Conservation (phyloP, 1,140 invertebrate species). For the Parasteatoda tepidariorum region DNA sequence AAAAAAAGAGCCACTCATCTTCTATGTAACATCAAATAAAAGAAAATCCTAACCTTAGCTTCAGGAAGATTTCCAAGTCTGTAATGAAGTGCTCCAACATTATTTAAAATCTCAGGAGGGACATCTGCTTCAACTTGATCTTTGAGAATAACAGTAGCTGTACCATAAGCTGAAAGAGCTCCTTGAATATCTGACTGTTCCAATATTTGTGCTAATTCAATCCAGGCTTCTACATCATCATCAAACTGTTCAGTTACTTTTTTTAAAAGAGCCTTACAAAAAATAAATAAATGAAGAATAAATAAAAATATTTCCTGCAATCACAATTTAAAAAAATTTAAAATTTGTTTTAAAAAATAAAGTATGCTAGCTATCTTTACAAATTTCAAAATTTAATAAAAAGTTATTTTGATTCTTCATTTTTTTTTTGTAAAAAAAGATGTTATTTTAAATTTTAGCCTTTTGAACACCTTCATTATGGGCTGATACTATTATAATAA, state of each 20-base stretch:
- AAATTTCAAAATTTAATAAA: too few species aligned
- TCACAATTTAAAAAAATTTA: too few species aligned
- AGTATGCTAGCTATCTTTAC: too few species aligned
- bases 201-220: constrained; percentile 97
- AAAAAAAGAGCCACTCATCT: background rate
- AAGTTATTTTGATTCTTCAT: too few species aligned
- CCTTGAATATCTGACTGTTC: constrained; percentile 92
- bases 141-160: constrained; percentile 90
- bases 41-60: constrained; percentile 73
- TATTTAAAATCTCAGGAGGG: constrained; percentile 98
- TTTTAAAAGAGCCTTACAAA: constrained; percentile 66
- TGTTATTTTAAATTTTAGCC: too few species aligned
- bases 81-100: constrained; percentile 95
- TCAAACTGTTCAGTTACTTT: constrained; percentile 95
- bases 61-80: constrained; percentile 84
- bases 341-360: too few species aligned
- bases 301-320: too few species aligned
- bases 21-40: background rate
- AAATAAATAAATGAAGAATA: constrained; percentile 47
- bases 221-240: constrained; percentile 99
- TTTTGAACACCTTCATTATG: too few species aligned
- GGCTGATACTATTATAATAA: too few species aligned
- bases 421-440: too few species aligned
- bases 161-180: constrained; percentile 90
- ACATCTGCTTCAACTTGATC: constrained; percentile 95